Base-by-base conservation (phyloP, 2,888 invertebrate genomes). In the Pseudanteris insignis region DNA sequence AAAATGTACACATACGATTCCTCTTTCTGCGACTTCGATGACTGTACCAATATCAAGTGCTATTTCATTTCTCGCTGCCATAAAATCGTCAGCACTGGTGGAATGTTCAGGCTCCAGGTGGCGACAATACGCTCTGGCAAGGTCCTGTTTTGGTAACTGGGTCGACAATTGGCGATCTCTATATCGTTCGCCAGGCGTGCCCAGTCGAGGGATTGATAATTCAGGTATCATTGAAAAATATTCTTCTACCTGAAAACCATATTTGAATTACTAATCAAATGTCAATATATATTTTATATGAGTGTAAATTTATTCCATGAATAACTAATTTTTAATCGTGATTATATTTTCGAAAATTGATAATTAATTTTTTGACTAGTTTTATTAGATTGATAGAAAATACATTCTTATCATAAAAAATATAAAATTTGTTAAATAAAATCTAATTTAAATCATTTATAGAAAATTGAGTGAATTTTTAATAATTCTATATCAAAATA, bases 141-240 rank as follows among this genome's bases (percentile, higher is more conserved):
- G 86, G 80, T 98, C 98, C 83, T 96, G 96, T 79, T 91, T 91
- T 28, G 98, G 98, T 74, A 98, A 84, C 82, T 98, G 97, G 63
- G 86, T 84, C 65, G 93, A 89, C 71, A 98, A 83, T 75, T 93
- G 91, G 70, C 89, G 86, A 74, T 90, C 90, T 38, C 94, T 84
- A 78, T 89, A 86, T 66, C 88, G 86, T 79, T 93, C 93, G 2
- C 94, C 94, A 30, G 86, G 84, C n/a, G 89, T 86, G 62, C 89
- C 90, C 59, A 88, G 75, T 64, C 86, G 83, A 29, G 91, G 91
- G 64, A 90, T 87, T 78, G 67, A 83, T 72, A 66, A 82, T 80
- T 67, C 87, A 57, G 92, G 92, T 74, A 97, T 84, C 78, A 92
- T 89, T 59, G 91, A 86, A 86, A 96, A 97, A 81, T 93, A 98